A percentile compares a stretch with the other conserved stretches of the same genome.
Conservation (phyloP, 2,888 invertebrate species). For the Amphipyra berbera region DNA sequence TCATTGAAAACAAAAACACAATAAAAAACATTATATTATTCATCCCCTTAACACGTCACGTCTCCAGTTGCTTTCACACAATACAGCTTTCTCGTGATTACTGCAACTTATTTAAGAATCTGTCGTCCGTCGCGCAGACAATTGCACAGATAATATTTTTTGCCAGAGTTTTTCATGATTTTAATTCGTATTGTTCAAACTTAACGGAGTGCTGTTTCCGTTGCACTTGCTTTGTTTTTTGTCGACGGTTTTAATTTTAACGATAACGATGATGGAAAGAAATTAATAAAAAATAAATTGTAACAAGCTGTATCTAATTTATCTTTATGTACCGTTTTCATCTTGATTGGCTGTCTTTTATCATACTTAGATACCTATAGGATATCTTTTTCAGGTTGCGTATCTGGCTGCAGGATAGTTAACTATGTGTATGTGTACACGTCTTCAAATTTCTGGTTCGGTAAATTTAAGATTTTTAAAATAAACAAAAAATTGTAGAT, state of each 20-base stretch:
- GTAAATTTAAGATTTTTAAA: too few relatives aligned
- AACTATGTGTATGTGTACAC: too few relatives aligned
- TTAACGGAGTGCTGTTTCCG: constrained; percentile 61
- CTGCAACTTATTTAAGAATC: constrained; percentile 63
- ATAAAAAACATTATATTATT: too few relatives aligned
- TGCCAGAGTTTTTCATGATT: constrained; percentile 54
- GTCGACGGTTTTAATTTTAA: constrained; percentile 38
- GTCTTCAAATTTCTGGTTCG: too few relatives aligned
- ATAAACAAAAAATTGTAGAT: too few relatives aligned
- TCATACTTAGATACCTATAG: too few relatives aligned
- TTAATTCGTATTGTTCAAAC: constrained; percentile 63
- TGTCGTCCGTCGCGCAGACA: constrained; percentile 64
- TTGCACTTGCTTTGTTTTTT: constrained; percentile 56
- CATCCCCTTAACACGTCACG: constrained; percentile 9
- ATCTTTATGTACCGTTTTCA: too few relatives aligned
- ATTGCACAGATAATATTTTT: constrained; percentile 65
- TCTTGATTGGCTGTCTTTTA: too few relatives aligned
- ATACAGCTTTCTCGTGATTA: constrained; percentile 48
- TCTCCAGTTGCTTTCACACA: constrained; percentile 16
- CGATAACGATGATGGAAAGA: constrained; percentile 9
- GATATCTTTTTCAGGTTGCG: too few relatives aligned
- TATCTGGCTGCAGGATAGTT: too few relatives aligned
- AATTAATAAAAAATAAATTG: constrained; percentile 26
- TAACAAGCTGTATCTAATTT: too few relatives aligned
- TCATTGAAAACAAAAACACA: too few relatives aligned